phyloP scores from a whole-genome alignment of 2,888 invertebrate species.

The Anagyrus pseudococci region DNA sequence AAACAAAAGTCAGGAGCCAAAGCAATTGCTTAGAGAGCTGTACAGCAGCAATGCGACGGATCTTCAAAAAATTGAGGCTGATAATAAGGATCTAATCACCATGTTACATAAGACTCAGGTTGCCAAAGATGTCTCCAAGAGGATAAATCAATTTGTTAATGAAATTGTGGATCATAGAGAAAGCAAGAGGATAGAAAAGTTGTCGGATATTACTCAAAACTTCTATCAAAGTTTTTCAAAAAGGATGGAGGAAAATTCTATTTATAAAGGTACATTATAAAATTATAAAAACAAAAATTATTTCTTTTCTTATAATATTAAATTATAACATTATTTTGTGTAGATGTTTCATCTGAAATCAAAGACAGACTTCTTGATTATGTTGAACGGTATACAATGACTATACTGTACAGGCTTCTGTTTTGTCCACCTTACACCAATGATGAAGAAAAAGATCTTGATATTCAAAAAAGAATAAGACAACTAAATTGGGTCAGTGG shows the following conservation, averaged over 20 bases:
- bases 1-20: slow-evolving; percentile 62
- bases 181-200: slow-evolving; percentile 76
- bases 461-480: slow-evolving; percentile 90
- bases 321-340: too few species aligned
- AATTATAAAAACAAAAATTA: neutral
- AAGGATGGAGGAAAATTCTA: slow-evolving; percentile 72
- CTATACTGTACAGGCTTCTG: slow-evolving; percentile 82
- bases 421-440: slow-evolving; percentile 89
- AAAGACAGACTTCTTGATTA: slow-evolving; percentile 88
- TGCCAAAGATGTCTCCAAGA: slow-evolving; percentile 72
- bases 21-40: slow-evolving; percentile 34
- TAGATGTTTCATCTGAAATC: slow-evolving; percentile 73
- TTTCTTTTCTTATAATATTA: neutral
- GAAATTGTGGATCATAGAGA: slow-evolving; percentile 70
- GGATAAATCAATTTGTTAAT: slow-evolving; percentile 71
- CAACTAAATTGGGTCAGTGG: slow-evolving; percentile 97
- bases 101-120: slow-evolving; percentile 52
- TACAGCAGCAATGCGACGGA: slow-evolving; percentile 49
- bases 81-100: slow-evolving; percentile 55
- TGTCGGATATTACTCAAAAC: slow-evolving; percentile 89
- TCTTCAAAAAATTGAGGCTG: slow-evolving; percentile 62
- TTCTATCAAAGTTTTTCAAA: slow-evolving; percentile 85
- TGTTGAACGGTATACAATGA: slow-evolving; percentile 93
- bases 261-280: slow-evolving; percentile 67
- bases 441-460: slow-evolving; percentile 94